phyloP scores from a whole-genome alignment of 2,797 vertebrate species.

The Sardinella longiceps region DNA sequence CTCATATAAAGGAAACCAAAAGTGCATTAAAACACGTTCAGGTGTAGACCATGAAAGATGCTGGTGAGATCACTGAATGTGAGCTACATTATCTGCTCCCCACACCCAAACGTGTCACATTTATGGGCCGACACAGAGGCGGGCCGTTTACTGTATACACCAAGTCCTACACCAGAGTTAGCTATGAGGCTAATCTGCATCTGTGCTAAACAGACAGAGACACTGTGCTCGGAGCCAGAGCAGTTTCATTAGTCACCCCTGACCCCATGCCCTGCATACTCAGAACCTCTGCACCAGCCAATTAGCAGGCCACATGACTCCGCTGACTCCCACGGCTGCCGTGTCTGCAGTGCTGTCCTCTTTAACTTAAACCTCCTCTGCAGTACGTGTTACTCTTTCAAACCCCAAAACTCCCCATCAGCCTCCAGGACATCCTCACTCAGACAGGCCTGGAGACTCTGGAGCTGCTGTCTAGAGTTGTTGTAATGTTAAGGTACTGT shows the following conservation, averaged over 20 bases:
- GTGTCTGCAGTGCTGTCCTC: neutral
- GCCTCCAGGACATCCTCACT: neutral
- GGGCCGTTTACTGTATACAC: too few relatives aligned
- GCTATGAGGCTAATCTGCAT: too few relatives aligned
- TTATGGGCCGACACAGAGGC: neutral
- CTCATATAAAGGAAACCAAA: neutral
- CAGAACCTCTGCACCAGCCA: neutral
- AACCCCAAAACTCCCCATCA: neutral
- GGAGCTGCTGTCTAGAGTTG: too few relatives aligned
- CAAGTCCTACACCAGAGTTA: too few relatives aligned
- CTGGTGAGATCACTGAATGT: conserved; percentile 5
- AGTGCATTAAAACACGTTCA: neutral
- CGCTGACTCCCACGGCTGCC: neutral
- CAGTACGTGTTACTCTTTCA: neutral
- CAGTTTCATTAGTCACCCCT: neutral
- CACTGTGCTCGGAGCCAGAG: neutral
- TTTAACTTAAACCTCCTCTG: neutral
- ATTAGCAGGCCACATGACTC: neutral
- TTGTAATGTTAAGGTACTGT: neutral
- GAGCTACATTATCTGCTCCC: neutral
- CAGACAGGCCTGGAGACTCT: neutral
- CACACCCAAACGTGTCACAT: neutral
- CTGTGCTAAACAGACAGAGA: neutral
- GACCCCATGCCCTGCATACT: neutral
- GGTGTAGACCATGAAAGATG: conserved; percentile 25